These are phyloP conservation scores for Smithornis capensis DNA, from an alignment of 2,113 vertebrate genomes.

Conservation along the genomic window DNA sequence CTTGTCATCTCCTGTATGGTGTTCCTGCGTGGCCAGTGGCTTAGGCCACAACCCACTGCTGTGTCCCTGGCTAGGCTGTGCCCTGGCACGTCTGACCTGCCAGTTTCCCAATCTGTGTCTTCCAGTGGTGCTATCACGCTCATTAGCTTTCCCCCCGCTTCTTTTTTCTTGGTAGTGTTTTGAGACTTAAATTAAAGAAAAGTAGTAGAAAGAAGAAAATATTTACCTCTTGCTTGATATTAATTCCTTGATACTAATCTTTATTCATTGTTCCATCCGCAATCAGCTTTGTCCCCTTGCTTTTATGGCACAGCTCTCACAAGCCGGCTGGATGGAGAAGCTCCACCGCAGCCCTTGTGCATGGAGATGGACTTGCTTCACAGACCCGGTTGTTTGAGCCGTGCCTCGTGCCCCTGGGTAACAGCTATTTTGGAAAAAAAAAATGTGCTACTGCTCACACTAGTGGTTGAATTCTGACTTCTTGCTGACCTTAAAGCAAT, in stretches of 20 bases:
- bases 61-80: not conserved
- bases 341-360: not conserved
- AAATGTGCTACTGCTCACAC: not conserved
- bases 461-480: not conserved
- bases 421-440: not conserved
- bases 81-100: not conserved
- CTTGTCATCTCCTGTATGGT: slow-evolving; percentile 48
- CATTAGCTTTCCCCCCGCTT: not conserved
- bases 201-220: not conserved
- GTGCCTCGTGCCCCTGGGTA: accelerated
- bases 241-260: not conserved
- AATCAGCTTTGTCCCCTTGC: not conserved
- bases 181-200: not conserved
- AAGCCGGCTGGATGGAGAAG: not conserved
- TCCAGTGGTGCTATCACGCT: not conserved
- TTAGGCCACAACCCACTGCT: not conserved
- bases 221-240: not conserved
- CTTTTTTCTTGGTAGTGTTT: not conserved
- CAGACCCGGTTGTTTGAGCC: not conserved
- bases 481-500: not conserved
- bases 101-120: not conserved
- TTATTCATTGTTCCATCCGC: not conserved
- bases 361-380: not conserved
- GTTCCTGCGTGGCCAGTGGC: not conserved
- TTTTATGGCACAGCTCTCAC: not conserved